phyloP scores from a whole-genome alignment of 1,140 invertebrate genomes.

The Drosophila nigromelanica region DNA sequence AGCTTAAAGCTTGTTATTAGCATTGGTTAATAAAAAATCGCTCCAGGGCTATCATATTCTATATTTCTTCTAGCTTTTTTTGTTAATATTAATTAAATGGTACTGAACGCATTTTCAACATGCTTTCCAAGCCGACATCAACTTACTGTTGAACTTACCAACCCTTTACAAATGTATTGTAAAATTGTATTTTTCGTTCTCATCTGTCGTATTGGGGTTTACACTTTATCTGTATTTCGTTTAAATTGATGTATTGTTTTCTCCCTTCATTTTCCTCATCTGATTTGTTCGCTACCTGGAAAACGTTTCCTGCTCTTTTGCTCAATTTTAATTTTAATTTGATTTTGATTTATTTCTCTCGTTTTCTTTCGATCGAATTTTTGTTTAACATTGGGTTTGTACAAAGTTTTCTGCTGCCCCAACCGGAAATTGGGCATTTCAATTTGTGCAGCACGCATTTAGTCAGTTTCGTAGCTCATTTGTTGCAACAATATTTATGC shows the following conservation, averaged over 20 bases:
- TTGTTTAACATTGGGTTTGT: background rate
- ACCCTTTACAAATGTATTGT: slow-evolving; percentile 10
- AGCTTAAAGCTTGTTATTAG: too few species aligned
- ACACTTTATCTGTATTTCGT: background rate
- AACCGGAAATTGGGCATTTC: slow-evolving; percentile 37
- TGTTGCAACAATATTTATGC: slow-evolving; percentile 52
- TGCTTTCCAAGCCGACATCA: background rate
- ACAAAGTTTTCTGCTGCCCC: background rate
- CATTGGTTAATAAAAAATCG: too few species aligned
- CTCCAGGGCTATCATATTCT: background rate
- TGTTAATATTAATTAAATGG: too few species aligned
- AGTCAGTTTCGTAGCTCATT: slow-evolving; percentile 16
- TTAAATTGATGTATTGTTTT: slow-evolving; percentile 4
- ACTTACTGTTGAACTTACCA: background rate
- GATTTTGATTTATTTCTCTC: slow-evolving; percentile 31
- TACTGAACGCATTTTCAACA: background rate
- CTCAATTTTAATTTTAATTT: slow-evolving; percentile 46
- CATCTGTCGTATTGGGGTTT: background rate
- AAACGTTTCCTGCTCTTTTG: slow-evolving; percentile 15
- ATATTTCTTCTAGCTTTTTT: background rate
- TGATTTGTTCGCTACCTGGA: slow-evolving; percentile 13
- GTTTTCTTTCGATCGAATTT: background rate
- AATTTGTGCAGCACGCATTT: slow-evolving; percentile 1
- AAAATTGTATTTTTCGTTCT: slow-evolving; percentile 7
- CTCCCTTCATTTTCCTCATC: background rate